Conservation (phyloP, 2,113 vertebrate species). For the Proteles cristata region DNA sequence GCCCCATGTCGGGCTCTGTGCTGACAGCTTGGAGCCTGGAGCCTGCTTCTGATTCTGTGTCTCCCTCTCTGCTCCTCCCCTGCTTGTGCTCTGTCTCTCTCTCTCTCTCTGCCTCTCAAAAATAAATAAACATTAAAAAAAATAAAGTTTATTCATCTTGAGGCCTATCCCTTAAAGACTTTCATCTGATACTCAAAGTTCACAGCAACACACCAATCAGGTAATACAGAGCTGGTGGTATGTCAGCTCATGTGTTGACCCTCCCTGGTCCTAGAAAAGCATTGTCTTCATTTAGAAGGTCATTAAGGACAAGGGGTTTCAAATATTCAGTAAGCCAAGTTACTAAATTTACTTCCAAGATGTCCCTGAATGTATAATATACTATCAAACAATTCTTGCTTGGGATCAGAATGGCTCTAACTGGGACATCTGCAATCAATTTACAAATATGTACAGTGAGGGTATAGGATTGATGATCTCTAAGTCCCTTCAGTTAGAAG, state of each 20-base stretch:
- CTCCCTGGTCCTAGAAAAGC: neutral
- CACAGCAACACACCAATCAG: neutral
- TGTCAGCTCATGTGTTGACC: neutral
- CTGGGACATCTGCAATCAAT: neutral
- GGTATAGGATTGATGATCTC: neutral
- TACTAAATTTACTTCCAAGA: neutral
- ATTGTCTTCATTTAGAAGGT: neutral
- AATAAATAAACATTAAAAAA: too few species aligned
- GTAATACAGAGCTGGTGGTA: neutral
- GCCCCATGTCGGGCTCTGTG: too few species aligned
- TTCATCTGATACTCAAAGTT: neutral
- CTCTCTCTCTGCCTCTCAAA: too few species aligned
- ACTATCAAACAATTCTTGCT: neutral
- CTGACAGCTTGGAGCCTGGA: too few species aligned
- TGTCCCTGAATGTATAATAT: neutral
- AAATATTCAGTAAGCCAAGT: neutral
- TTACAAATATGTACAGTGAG: neutral
- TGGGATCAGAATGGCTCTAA: neutral
- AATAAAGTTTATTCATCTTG: neutral
- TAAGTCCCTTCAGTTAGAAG: neutral
- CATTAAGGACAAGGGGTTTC: neutral
- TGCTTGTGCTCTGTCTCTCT: too few species aligned
- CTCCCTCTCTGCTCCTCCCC: too few species aligned
- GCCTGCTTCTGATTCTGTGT: too few species aligned
- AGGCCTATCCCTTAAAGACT: neutral